Conservation (phyloP, 2,797 vertebrate genomes). For the Neomorphus geoffroyi region DNA sequence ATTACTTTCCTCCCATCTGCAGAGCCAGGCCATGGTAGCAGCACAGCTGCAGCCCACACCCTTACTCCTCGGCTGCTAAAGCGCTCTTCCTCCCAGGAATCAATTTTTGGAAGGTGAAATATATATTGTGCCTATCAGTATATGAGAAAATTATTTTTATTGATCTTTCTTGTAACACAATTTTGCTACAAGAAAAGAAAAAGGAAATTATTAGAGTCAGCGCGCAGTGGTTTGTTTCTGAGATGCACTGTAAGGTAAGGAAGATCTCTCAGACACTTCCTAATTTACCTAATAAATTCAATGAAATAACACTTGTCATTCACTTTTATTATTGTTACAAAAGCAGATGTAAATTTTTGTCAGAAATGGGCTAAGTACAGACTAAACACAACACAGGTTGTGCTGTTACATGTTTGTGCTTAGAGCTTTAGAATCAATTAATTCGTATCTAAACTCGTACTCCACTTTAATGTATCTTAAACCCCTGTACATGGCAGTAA, state of each 20-base stretch:
- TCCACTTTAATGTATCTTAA: neutral
- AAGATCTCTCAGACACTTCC: neutral
- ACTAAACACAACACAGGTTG: neutral
- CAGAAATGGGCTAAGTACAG: neutral
- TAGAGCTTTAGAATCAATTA: neutral
- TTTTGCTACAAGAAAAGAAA: neutral
- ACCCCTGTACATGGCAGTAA: neutral
- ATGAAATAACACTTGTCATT: neutral
- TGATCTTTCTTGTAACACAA: neutral
- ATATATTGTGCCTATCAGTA: neutral
- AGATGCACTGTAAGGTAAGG: neutral
- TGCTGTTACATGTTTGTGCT: neutral
- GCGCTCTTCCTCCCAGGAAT: neutral
- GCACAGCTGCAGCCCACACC: neutral
- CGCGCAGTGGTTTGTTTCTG: rapidly evolving
- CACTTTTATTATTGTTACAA: neutral
- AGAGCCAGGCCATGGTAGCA: rapidly evolving
- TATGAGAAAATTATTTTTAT: neutral
- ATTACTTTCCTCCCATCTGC: neutral
- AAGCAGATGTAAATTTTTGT: neutral
- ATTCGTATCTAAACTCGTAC: neutral
- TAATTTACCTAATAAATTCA: neutral
- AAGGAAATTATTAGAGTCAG: neutral
- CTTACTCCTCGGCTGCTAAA: neutral
- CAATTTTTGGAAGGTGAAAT: neutral